Conservation (phyloP, 2,797 vertebrate species). For the Microctenopoma lineatum region DNA sequence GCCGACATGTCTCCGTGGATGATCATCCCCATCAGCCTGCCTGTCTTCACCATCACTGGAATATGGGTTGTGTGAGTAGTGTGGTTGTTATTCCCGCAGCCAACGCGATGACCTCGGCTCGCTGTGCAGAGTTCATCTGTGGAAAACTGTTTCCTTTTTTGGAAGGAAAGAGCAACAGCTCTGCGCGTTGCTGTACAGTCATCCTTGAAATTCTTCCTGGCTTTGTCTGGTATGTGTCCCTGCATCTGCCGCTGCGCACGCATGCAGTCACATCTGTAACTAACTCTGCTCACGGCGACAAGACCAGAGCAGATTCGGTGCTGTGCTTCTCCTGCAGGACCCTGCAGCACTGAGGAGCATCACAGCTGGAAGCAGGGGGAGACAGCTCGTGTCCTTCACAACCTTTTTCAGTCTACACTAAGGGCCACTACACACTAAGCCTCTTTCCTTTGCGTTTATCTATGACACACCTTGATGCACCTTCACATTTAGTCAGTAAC, state of each 20-base stretch:
- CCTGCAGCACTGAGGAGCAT: too few relatives aligned
- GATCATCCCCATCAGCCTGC: constrained; percentile 87
- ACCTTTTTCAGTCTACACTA: too few relatives aligned
- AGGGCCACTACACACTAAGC: too few relatives aligned
- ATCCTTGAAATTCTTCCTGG: constrained; percentile 27
- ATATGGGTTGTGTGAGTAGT: constrained; percentile 92
- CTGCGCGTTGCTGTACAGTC: constrained; percentile 9
- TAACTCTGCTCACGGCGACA: not conserved
- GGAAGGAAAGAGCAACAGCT: not conserved
- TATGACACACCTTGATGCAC: too few relatives aligned
- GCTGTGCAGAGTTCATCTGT: constrained; percentile 16
- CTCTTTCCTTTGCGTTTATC: too few relatives aligned
- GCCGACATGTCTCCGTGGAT: constrained; percentile 87
- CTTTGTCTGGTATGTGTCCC: not conserved
- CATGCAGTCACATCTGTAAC: constrained; percentile 1
- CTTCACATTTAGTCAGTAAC: too few relatives aligned
- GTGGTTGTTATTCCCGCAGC: not conserved
- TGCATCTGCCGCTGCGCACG: not conserved
- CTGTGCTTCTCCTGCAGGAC: too few relatives aligned
- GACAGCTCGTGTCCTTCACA: too few relatives aligned
- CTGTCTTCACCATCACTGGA: constrained; percentile 89
- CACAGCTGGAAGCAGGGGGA: too few relatives aligned
- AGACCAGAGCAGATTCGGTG: too few relatives aligned
- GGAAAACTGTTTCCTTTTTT: constrained; percentile 21
- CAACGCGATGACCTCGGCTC: not conserved